Evolutionary conservation across 2,113 vertebrate species (phyloP), one percentile per base, ranked within the genome.

Genomic region (Paraplagusia blochii): DNA sequence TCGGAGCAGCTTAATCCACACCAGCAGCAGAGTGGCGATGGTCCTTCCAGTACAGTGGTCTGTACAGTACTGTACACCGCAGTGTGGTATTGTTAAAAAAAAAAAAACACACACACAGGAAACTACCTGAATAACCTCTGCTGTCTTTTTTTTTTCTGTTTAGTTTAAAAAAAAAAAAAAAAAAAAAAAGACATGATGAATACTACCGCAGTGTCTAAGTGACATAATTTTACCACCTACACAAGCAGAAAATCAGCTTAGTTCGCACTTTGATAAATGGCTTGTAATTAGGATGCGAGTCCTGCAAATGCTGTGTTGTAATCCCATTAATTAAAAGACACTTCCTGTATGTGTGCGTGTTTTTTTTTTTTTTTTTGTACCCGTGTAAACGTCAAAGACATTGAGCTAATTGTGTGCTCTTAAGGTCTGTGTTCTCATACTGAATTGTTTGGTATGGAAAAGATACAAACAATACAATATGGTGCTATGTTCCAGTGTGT

Each of bases 161-260:
- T 29, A 4, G 22, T 29, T 29, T 4, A 6, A 29, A 29, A 29
- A 29, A 29, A 29, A 29, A 66, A 63, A 29, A 29, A 29, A 29
- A 29, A 66, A 29, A 29, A 29, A 29, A 29, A 66, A 63, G 75
- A 53, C 66, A 74, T 84, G 82, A 87, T 81, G 53, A 71, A 84
- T 75, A 61, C 39, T 36, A 51, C 16, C 17, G 58, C 60, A 40
- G 56, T 50, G 44, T 47, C 1, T 47, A 74, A 63, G 67, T 69
- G 58, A 38, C 58, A 72, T 53, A 57, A 67, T 65, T 69, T 71
- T 58, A 50, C 29, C 46, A 63, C 65, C 58, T 75, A 57, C 61
- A 82, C 71, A 77, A 84, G 71, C 47, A 82, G 61, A 86, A 88
- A 87, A 80, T 40, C 50, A 65, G 76, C 83, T 81, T 60, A 71